Base-by-base conservation (phyloP, 2,113 vertebrate genomes). In the Sminthopsis crassicaudata region DNA sequence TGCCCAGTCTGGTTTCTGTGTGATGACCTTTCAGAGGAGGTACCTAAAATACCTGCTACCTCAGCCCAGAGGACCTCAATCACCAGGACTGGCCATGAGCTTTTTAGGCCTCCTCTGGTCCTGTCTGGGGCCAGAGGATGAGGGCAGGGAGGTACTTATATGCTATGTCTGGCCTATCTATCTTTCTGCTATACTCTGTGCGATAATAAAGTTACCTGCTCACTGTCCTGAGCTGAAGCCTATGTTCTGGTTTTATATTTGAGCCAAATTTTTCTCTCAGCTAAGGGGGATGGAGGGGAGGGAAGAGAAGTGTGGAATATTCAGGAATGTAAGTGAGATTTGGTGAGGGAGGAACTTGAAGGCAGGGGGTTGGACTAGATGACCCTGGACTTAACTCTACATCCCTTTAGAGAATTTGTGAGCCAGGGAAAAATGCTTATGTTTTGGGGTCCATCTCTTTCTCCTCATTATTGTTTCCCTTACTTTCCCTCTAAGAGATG, bases 201-300 rank as follows among this genome's bases (percentile, higher is more conserved):
- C 98, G 98, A 98, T 98, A 98, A 98, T 98, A 98, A 98, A 92
- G 93, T 98, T 98, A 97, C 96, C 97, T 97, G 98, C 98, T 98
- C 98, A 98, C 97, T 88, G 91, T 95, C 98, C 54, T 76, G 22
- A n/a, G 36, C n/a, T 22, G 16, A 84, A 19, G 67, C 67, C 67
- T 84, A 14, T 84, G 67, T 42, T 36, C 8, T 84, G n/a, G n/a
- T 84, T 84, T n/a, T 84, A 23, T 84, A 42, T 23, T 36, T 76
- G 67, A 30, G 67, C 11, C 60, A 67, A n/a, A 67, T 19, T 76
- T 19, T 76, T 42, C 36, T 76, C 36, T 76, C 16, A 76, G n/a
- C 16, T 76, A 76, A 76, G 36, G 19, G 6, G 67, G 30, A 36
- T 67, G 30, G 30, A 11, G 5, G 14, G 11, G 36, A 1, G 30